phyloP scores from a whole-genome alignment of 2,888 invertebrate genomes.

The Apamea monoglypha region DNA sequence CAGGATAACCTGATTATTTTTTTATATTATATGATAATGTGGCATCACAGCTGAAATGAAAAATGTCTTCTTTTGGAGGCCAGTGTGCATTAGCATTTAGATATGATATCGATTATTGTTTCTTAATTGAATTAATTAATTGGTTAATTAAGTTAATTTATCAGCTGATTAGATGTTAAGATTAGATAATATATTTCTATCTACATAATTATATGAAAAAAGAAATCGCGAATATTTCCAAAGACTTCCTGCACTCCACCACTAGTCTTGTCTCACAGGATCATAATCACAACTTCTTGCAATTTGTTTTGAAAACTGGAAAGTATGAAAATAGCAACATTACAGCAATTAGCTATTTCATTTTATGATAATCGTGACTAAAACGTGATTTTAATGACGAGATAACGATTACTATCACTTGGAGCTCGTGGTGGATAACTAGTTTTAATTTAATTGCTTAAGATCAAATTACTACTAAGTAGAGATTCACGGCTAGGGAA shows the following conservation, averaged over 20 bases:
- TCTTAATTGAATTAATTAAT: constrained; percentile 13
- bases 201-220: neutral
- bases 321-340: constrained; percentile 37
- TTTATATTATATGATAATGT: no score
- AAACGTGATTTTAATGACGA: constrained; percentile 38
- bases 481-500: constrained; percentile 21
- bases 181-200: neutral
- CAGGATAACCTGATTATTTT: no score
- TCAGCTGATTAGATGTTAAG: neutral
- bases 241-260: neutral
- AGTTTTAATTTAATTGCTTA: constrained; percentile 27
- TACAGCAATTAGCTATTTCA: constrained; percentile 25
- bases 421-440: constrained; percentile 7
- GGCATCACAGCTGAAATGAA: no score
- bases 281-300: neutral
- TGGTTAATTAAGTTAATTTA: constrained; percentile 33
- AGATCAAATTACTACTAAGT: constrained; percentile 35
- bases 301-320: constrained; percentile 39
- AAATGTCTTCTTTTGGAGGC: no score
- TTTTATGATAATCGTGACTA: constrained; percentile 47
- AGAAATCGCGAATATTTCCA: constrained; percentile 8
- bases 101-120: neutral
- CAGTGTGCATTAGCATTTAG: constrained; percentile 1
- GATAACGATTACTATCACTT: constrained; percentile 15
- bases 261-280: neutral